A percentile compares a stretch with the other conserved stretches of the same genome.
Evolutionary conservation across 1,140 invertebrate species (phyloP).

Genomic region (Pygmarrhopalites habei): DNA sequence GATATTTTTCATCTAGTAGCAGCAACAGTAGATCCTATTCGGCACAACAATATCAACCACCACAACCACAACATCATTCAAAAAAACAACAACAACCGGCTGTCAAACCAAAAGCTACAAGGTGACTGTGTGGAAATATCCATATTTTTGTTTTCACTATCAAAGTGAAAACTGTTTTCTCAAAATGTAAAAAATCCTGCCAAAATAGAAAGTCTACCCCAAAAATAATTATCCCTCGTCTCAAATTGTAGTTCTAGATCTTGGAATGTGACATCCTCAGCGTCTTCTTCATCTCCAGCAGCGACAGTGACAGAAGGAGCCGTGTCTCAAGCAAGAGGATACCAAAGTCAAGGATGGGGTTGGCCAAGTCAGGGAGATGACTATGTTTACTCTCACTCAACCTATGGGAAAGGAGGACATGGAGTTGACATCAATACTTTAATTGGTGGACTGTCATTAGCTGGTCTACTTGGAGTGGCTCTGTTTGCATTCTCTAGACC

Average conservation of each 20-base stretch:
- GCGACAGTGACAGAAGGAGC: background rate
- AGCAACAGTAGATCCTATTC: too few relatives aligned
- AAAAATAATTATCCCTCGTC: too few relatives aligned
- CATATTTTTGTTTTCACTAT: background rate
- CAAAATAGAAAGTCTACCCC: too few relatives aligned
- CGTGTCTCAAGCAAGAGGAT: background rate
- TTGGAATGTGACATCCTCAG: background rate
- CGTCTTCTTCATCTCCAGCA: background rate
- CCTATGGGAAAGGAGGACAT: background rate
- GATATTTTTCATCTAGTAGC: too few relatives aligned
- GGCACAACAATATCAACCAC: too few relatives aligned
- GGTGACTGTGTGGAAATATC: background rate
- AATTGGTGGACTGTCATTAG: background rate
- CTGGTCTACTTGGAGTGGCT: background rate
- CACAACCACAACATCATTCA: too few relatives aligned
- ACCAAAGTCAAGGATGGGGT: background rate
- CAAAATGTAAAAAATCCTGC: too few relatives aligned
- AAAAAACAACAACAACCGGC: too few relatives aligned
- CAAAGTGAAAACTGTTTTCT: background rate
- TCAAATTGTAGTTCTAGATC: constrained; percentile 1
- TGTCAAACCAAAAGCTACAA: background rate
- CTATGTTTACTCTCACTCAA: background rate
- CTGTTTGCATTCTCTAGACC: background rate
- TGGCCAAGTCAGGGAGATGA: background rate
- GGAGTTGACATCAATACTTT: background rate